Percentiles rank a stretch among this genome's conserved stretches.
Evolutionary conservation across 1,140 invertebrate species (phyloP).

Genomic region (Drosophila sucinea): DNA sequence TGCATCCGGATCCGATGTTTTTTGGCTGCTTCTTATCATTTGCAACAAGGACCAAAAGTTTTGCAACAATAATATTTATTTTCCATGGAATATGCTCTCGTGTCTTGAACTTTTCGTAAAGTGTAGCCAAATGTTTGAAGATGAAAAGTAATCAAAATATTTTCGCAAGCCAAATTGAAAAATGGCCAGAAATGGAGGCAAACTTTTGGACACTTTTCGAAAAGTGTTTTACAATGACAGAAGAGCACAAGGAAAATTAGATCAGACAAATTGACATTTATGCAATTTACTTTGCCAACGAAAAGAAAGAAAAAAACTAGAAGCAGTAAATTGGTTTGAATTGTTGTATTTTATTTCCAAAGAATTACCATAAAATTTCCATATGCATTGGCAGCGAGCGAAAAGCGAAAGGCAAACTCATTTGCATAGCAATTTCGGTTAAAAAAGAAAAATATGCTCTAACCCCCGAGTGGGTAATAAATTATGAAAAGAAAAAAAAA

Average conservation of each 20-base stretch:
- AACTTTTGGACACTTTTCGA: slow-evolving; percentile 38
- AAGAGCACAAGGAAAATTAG: slow-evolving; percentile 37
- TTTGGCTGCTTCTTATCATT: slow-evolving; percentile 60
- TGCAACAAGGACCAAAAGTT: slow-evolving; percentile 54
- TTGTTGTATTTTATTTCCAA: slow-evolving; percentile 35
- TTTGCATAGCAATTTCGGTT: slow-evolving; percentile 29
- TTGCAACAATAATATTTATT: slow-evolving; percentile 76
- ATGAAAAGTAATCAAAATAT: slow-evolving; percentile 77
- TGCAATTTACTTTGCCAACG: slow-evolving; percentile 65
- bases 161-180: slow-evolving; percentile 67
- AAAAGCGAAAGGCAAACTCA: slow-evolving; percentile 33
- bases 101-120: slow-evolving; percentile 44
- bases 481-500: background rate
- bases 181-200: slow-evolving; percentile 14
- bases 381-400: slow-evolving; percentile 59
- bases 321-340: slow-evolving; percentile 63
- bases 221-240: slow-evolving; percentile 54
- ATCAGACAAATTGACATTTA: slow-evolving; percentile 75
- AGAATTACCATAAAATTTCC: slow-evolving; percentile 79
- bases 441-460: slow-evolving; percentile 22
- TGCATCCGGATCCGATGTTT: slow-evolving; percentile 3
- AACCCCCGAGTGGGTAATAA: slow-evolving; percentile 19
- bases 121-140: slow-evolving; percentile 56
- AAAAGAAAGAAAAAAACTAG: slow-evolving; percentile 54
- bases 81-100: slow-evolving; percentile 64